phyloP scores from a whole-genome alignment of 2,888 invertebrate genomes.

The Dexiosoma caninum region DNA sequence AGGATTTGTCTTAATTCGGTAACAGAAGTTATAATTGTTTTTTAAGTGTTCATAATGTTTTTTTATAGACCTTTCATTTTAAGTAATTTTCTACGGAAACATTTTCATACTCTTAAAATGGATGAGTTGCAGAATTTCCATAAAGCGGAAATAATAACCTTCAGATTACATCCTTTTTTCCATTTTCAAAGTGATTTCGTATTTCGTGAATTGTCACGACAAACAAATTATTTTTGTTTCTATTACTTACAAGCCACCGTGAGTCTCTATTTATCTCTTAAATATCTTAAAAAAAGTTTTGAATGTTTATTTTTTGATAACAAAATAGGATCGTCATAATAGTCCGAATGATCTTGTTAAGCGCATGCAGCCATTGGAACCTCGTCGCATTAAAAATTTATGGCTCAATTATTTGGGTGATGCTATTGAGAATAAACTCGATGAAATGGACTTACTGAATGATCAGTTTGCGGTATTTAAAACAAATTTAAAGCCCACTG shows the following conservation, averaged over 20 bases:
- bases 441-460: slow-evolving; percentile 46
- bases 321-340: background rate
- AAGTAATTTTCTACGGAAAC: slow-evolving; percentile 64
- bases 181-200: slow-evolving; percentile 69
- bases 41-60: too few species aligned
- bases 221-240: slow-evolving; percentile 67
- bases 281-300: too few species aligned
- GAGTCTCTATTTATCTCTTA: too few species aligned
- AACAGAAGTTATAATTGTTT: background rate
- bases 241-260: slow-evolving; percentile 66
- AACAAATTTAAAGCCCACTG: slow-evolving; percentile 66
- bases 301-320: too few species aligned
- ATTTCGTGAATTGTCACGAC: slow-evolving; percentile 68
- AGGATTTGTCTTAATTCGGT: slow-evolving; percentile 71
- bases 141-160: slow-evolving; percentile 68
- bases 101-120: slow-evolving; percentile 63
- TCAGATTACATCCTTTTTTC: slow-evolving; percentile 72
- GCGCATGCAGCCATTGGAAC: slow-evolving; percentile 73
- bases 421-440: background rate
- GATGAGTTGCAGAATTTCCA: slow-evolving; percentile 57
- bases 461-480: slow-evolving; percentile 66
- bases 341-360: slow-evolving; percentile 68
- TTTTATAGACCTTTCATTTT: slow-evolving; percentile 16
- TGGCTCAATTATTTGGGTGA: slow-evolving; percentile 3
- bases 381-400: slow-evolving; percentile 64